Evolutionary conservation across 2,797 vertebrate species (phyloP).

Genomic region (Anolis apletophallus): DNA sequence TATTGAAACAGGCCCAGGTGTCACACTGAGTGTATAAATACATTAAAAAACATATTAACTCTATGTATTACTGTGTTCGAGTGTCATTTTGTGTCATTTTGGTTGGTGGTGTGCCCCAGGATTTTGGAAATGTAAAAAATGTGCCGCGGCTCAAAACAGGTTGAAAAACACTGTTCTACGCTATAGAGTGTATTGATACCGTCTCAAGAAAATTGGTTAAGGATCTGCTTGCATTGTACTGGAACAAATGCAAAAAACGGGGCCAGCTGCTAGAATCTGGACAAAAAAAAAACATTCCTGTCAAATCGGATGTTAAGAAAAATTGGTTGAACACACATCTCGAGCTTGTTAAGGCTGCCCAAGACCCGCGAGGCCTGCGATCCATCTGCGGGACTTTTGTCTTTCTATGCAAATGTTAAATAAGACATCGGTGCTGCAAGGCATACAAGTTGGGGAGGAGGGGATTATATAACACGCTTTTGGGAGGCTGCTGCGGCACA

Average conservation of each 20-base stretch:
- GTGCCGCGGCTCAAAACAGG: too few species aligned
- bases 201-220: background rate
- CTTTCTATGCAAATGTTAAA: background rate
- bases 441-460: slow-evolving; percentile 26
- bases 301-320: slow-evolving; percentile 23
- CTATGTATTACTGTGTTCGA: too few species aligned
- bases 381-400: background rate
- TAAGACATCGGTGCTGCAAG: background rate
- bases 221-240: background rate
- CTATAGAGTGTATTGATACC: slow-evolving; percentile 11
- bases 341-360: background rate
- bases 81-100: too few species aligned
- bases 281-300: slow-evolving; percentile 19
- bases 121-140: too few species aligned
- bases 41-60: too few species aligned
- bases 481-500: slow-evolving; percentile 36
- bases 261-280: background rate
- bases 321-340: background rate
- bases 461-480: slow-evolving; percentile 70
- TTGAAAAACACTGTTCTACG: too few species aligned
- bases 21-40: too few species aligned
- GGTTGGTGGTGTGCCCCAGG: too few species aligned
- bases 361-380: background rate
- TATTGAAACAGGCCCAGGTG: too few species aligned
- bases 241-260: background rate